Percentiles rank a stretch among this genome's conserved stretches.
Conservation (phyloP, 2,888 invertebrate genomes). For the Ypsolopha sequella region DNA sequence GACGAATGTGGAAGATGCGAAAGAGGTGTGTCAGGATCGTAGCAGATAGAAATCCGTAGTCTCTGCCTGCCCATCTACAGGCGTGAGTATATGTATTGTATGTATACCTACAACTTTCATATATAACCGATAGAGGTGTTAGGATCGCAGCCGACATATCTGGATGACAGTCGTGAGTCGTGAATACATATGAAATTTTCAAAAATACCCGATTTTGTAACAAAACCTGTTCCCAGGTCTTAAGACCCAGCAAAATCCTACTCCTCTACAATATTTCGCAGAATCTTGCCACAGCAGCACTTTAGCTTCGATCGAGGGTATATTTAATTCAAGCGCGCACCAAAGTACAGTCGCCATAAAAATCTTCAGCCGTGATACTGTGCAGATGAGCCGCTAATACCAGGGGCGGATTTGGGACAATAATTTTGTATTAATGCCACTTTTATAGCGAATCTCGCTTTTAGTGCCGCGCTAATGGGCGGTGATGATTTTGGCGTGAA, state of each 20-base stretch:
- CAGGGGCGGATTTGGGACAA: slow-evolving; percentile 48
- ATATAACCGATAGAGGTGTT: too few species aligned
- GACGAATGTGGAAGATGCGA: too few species aligned
- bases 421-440: slow-evolving; percentile 56
- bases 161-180: too few species aligned
- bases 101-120: too few species aligned
- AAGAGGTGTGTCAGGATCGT: too few species aligned
- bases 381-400: slow-evolving; percentile 53
- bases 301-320: slow-evolving; percentile 39
- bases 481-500: slow-evolving; percentile 36
- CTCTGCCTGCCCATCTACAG: too few species aligned
- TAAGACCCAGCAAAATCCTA: slow-evolving; percentile 11
- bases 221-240: slow-evolving; percentile 8
- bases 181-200: too few species aligned
- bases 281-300: slow-evolving; percentile 57
- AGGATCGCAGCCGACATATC: too few species aligned
- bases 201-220: not conserved
- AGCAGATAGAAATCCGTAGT: too few species aligned
- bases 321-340: slow-evolving; percentile 62
- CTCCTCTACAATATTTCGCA: slow-evolving; percentile 40
- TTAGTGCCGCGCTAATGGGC: slow-evolving; percentile 54
- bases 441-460: slow-evolving; percentile 65
- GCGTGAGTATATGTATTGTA: too few species aligned
- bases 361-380: slow-evolving; percentile 62
- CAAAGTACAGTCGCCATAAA: slow-evolving; percentile 65